Base-by-base conservation (phyloP, 2,888 invertebrate genomes). In the Sericinus montela region DNA sequence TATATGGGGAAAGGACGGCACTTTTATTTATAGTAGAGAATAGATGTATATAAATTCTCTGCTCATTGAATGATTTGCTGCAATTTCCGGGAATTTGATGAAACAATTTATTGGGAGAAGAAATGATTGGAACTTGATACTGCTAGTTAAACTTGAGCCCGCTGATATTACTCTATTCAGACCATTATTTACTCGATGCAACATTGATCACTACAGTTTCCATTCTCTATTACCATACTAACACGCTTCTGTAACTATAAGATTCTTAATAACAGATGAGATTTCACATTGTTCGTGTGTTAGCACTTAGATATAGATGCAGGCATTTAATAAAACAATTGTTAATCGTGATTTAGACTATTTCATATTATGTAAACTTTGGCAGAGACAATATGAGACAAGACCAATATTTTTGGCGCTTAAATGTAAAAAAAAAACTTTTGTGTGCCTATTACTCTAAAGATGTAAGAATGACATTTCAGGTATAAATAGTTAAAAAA, bases 401-500 rank as follows among this genome's bases (percentile, higher is more conserved):
- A 15, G 7, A 23, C 19, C 16, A 13, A 32, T 29, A 16, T 34
- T 6, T 28, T 39, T 14, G 25, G 25, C 16, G 23, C 8, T 35
- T n/a, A 46, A 28, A 11, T 15, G 1, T 9, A 29, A 14, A 36
- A 36, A 14, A 25, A 8, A 25, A 2, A 7, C 1, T 25, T 8
- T 37, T 35, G 44, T 25, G 38, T 48, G 48, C 36, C 48, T 48
- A 44, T 49, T 30, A 28, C 38, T 39, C 5, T 48, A 7, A 25
- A 8, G 19, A 19, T 43, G 14, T 41, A 37, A 29, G 23, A 23
- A 9, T 37, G 15, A 48, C 35, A 40, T 44, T 49, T 45, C 44
- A 49, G 29, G 11, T 49, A 44, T 34, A 16, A 44, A 29, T 13
- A 34, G 37, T 42, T n/a, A 23, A 36, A 49, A 45, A 40, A 41